These are phyloP conservation scores for Anoncus sp. DNA, from an alignment of 2,888 invertebrate species.

Conservation along the genomic window DNA sequence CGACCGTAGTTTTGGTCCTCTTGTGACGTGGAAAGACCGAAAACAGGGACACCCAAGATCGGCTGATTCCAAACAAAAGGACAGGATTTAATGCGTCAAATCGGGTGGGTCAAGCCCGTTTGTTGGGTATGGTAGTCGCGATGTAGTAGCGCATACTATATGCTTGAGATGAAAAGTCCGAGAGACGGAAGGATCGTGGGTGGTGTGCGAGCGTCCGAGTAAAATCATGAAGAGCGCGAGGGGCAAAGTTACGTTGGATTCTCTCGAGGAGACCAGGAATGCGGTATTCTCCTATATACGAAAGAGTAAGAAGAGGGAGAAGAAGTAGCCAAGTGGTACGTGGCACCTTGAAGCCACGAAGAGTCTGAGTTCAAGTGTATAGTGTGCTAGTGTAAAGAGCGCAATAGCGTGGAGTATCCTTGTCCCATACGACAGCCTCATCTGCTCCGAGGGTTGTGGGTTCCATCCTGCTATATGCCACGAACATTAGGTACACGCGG, in stretches of 20 bases:
- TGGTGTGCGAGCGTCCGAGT: constrained; percentile 26
- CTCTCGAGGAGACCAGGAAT: constrained; percentile 55
- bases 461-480: constrained; percentile 44
- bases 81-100: background rate
- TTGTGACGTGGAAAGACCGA: background rate
- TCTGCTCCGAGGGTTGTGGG: constrained; percentile 41
- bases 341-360: constrained; percentile 15
- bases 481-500: constrained; percentile 67
- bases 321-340: constrained; percentile 27
- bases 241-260: constrained; percentile 32
- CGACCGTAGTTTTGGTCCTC: constrained; percentile 11
- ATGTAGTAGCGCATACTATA: too few relatives aligned
- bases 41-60: background rate
- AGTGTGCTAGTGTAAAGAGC: constrained; percentile 28
- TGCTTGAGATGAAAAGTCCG: constrained; percentile 1
- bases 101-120: too few relatives aligned
- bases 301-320: constrained; percentile 32
- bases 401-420: constrained; percentile 30
- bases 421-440: constrained; percentile 40
- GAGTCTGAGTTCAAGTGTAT: constrained; percentile 22
- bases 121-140: too few relatives aligned
- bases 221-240: constrained; percentile 34
- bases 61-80: background rate
- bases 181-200: constrained; percentile 24
- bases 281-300: constrained; percentile 64